Percentiles rank a stretch among this genome's conserved stretches.
Evolutionary conservation across 92 coral and sea anemone genomes (phyloP).

Genomic region (Umimayanthus kanabou): DNA sequence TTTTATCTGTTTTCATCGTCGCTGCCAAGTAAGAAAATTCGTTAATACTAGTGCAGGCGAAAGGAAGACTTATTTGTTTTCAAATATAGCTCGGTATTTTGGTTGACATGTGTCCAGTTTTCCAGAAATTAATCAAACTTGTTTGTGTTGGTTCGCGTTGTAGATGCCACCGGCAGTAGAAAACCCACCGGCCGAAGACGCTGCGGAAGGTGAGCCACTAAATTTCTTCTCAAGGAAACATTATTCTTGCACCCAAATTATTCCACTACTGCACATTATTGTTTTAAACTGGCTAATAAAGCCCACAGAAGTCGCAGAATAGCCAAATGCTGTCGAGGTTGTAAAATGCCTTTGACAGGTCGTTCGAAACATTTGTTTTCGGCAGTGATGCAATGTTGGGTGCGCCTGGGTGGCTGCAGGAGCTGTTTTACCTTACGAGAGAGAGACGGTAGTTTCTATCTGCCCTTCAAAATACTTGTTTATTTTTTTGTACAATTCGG

Average conservation of each 20-base stretch:
- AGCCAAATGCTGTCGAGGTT: background rate
- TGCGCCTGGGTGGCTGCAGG: background rate
- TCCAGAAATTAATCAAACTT: slow-evolving; percentile 10
- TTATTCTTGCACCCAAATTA: background rate
- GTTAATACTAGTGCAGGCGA: too few relatives aligned
- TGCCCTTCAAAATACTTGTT: background rate
- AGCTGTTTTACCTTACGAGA: background rate
- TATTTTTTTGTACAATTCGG: background rate
- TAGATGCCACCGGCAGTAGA: slow-evolving; percentile 99
- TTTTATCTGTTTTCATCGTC: slow-evolving; percentile 64
- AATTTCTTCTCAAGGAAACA: background rate
- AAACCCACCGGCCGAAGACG: slow-evolving; percentile 93
- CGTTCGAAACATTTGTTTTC: slow-evolving; percentile 1
- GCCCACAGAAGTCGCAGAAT: background rate
- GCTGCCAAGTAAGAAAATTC: background rate
- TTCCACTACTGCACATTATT: background rate
- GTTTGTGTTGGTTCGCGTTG: slow-evolving; percentile 39
- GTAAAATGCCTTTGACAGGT: slow-evolving; percentile 12
- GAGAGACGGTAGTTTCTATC: background rate
- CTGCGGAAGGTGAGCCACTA: slow-evolving; percentile 73
- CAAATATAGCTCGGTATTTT: slow-evolving; percentile 22
- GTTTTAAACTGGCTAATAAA: too few relatives aligned
- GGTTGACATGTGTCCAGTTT: background rate
- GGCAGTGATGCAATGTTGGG: slow-evolving; percentile 55
- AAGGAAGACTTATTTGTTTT: background rate